Evolutionary conservation across 2,797 vertebrate genomes (phyloP), one percentile per base, ranked within the genome.

Genomic region (Alca torda): DNA sequence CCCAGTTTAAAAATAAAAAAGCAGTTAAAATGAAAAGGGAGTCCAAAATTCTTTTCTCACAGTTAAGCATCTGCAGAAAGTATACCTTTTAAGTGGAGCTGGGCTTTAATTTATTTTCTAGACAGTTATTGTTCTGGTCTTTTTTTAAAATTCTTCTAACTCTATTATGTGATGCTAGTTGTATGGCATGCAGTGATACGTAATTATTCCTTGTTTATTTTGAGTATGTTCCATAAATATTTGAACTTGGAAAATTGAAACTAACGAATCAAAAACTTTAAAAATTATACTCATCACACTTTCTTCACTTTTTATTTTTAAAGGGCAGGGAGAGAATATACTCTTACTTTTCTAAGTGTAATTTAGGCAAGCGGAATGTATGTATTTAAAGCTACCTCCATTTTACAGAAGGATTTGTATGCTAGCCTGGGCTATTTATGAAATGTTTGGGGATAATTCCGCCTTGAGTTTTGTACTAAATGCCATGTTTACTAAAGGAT

Each of bases 161-260:
- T 92, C 69, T 18, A 35, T 56, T 35, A 9, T 56, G 25, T 59
- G 35, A 46, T 82, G 48, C 19, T 70, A 51, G 31, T 92, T 84
- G 46, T 61, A 50, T 46, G 43, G 25, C 19, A 16, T 77, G 51
- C n/a, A 50, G 31, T 4, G 9, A 48, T 77, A 83, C 79, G 23
- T 82, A 67, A 45, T 41, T 88, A 60, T 80, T 95, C 51, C 51
- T 92, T 96, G 25, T 43, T 82, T 84, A 26, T 85, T 93, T 83
- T 2, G 1, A 59, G 14, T 60, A 20, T 70, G 17, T 79, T 93
- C 31, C 28, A 63, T 80, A 87, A 82, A 80, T 56, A 46, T 1
- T 64, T 67, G n/a, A 65, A 57, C 37, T 69, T 11, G 31, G 21
- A 78, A 86, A 69, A 61, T 8, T 30, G 18, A 94, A 89, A 79